These are phyloP conservation scores for Aelia acuminata DNA, from an alignment of 2,888 invertebrate species.

Conservation along the genomic window DNA sequence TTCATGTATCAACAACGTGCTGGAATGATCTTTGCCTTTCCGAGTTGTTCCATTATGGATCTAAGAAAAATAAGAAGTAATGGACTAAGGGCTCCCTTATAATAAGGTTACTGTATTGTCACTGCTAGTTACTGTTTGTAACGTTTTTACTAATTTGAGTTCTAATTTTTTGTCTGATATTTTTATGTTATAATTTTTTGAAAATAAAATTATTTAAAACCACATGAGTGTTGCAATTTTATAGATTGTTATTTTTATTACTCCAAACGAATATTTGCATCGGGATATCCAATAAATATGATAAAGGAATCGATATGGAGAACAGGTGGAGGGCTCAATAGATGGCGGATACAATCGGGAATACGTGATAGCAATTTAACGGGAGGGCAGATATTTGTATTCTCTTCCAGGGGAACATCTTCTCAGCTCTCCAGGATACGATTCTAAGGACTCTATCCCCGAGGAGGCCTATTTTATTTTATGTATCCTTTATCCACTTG, in stretches of 20 bases:
- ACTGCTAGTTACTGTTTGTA: no score
- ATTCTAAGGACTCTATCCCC: not conserved
- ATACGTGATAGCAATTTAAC: slow-evolving; percentile 18
- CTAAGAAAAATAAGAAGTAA: no score
- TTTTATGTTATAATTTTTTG: no score
- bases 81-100: no score
- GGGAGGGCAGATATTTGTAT: not conserved
- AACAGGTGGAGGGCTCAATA: not conserved
- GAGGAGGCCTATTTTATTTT: not conserved
- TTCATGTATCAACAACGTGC: no score
- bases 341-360: not conserved
- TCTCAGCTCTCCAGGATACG: not conserved
- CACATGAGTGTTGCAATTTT: no score
- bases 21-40: no score
- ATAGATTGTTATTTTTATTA: not conserved
- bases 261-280: not conserved
- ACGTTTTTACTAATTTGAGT: no score
- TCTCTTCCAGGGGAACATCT: not conserved
- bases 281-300: not conserved
- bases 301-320: not conserved
- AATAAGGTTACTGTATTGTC: no score
- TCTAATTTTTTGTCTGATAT: no score
- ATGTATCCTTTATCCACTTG: not conserved
- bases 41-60: no score
- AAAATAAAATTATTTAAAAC: no score